phyloP scores from a whole-genome alignment of 1,140 invertebrate genomes.

The Cotesia glomerata region DNA sequence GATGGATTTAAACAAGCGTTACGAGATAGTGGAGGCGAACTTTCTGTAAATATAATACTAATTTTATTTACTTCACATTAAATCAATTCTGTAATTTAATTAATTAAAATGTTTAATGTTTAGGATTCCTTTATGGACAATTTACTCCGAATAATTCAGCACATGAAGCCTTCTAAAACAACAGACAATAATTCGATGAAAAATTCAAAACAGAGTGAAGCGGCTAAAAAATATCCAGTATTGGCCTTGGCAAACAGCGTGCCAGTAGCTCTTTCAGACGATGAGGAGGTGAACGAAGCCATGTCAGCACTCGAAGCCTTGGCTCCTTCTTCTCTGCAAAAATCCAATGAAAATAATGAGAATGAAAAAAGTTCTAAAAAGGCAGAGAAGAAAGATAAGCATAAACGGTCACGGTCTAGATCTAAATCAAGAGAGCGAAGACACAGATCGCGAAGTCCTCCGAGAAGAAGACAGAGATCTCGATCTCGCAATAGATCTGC shows the following conservation, averaged over 20 bases:
- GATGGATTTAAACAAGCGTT: conserved; percentile 85
- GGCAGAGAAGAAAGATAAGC: conserved; percentile 51
- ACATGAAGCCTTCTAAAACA: conserved; percentile 77
- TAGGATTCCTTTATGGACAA: conserved; percentile 90
- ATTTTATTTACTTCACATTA: neutral
- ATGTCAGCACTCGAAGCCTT: conserved; percentile 91
- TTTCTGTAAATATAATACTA: conserved; percentile 65
- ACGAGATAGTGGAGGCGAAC: conserved; percentile 87
- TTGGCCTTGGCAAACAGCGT: conserved; percentile 88
- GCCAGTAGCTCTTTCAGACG: conserved; percentile 52
- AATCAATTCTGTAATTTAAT: conserved; percentile 1
- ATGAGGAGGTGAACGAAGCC: conserved; percentile 75
- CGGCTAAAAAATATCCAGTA: conserved; percentile 83
- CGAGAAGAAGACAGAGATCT: conserved; percentile 45
- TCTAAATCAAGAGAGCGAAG: conserved; percentile 52
- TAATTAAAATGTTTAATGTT: conserved; percentile 32
- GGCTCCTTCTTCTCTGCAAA: conserved; percentile 68
- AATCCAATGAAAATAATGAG: neutral
- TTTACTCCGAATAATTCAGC: conserved; percentile 87
- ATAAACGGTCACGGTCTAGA: conserved; percentile 45
- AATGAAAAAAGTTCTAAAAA: conserved; percentile 26
- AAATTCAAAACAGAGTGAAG: conserved; percentile 60
- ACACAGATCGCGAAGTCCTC: conserved; percentile 29
- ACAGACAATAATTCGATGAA: conserved; percentile 32
- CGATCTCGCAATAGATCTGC: conserved; percentile 33